phyloP scores from a whole-genome alignment of 2,888 invertebrate species.

The Gortyna flavago region DNA sequence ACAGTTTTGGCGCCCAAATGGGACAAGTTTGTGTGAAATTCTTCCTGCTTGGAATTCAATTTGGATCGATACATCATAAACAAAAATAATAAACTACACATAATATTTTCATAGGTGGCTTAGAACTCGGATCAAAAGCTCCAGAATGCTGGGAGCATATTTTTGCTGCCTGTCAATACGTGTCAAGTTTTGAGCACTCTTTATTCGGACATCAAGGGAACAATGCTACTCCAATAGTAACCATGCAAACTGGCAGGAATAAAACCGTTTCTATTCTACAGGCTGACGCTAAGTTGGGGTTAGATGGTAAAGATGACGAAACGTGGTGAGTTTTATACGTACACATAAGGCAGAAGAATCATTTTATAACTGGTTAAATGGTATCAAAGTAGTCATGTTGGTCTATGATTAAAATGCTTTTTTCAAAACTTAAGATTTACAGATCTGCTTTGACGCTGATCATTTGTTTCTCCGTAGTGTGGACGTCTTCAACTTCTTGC shows the following conservation, averaged over 20 bases:
- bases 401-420: background rate
- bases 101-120: conserved; percentile 89
- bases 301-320: conserved; percentile 91
- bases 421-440: no score
- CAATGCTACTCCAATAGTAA: conserved; percentile 91
- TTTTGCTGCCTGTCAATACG: conserved; percentile 97
- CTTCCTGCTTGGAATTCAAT: background rate
- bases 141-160: conserved; percentile 99
- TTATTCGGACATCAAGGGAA: conserved; percentile 96
- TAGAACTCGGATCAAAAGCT: conserved; percentile 97
- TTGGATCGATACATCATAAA: background rate
- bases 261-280: conserved; percentile 91
- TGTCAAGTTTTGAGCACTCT: conserved; percentile 97
- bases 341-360: background rate
- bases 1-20: background rate
- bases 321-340: conserved; percentile 90
- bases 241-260: conserved; percentile 91
- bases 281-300: conserved; percentile 89
- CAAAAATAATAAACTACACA: background rate
- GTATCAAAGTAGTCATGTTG: background rate
- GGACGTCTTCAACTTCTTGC: conserved; percentile 95
- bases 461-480: conserved; percentile 88
- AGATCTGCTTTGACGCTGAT: background rate
- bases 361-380: background rate
- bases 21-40: background rate